These are phyloP conservation scores for Camponotus pennsylvanicus DNA, from an alignment of 1,140 invertebrate species.

Conservation along the genomic window DNA sequence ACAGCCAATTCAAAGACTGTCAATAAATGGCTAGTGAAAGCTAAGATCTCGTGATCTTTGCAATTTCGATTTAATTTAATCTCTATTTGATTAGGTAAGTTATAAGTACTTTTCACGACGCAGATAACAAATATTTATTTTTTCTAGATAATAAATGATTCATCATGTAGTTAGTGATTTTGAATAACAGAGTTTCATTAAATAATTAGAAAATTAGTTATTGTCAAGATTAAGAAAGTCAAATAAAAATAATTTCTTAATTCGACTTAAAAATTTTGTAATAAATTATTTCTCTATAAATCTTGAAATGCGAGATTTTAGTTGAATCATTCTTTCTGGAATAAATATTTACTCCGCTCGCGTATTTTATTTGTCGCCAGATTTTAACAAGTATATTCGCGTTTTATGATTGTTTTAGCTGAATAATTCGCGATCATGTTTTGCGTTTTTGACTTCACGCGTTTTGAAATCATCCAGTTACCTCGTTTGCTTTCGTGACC, in stretches of 20 bases:
- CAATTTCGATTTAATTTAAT: not conserved
- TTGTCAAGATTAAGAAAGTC: not conserved
- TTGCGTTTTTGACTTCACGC: not conserved
- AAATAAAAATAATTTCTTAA: not conserved
- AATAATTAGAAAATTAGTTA: not conserved
- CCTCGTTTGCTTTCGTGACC: not conserved
- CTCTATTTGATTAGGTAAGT: not conserved
- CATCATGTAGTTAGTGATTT: not conserved
- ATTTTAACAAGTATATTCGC: not conserved
- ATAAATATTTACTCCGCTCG: not conserved
- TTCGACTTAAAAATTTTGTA: not conserved
- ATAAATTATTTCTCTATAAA: not conserved
- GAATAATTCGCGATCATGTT: not conserved
- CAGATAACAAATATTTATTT: not conserved
- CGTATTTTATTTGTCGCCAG: not conserved
- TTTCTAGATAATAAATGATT: not conserved
- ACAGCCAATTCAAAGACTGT: not conserved
- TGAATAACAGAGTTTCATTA: not conserved
- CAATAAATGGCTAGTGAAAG: not conserved
- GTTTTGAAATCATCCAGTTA: slow-evolving; percentile 8
- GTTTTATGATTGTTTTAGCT: not conserved
- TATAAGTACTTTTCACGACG: not conserved
- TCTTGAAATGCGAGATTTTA: slow-evolving; percentile 15
- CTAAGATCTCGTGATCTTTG: not conserved
- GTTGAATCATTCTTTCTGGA: not conserved